Evolutionary conservation across 2,888 invertebrate genomes (phyloP).

Genomic region (Drosophila suboccidentalis): DNA sequence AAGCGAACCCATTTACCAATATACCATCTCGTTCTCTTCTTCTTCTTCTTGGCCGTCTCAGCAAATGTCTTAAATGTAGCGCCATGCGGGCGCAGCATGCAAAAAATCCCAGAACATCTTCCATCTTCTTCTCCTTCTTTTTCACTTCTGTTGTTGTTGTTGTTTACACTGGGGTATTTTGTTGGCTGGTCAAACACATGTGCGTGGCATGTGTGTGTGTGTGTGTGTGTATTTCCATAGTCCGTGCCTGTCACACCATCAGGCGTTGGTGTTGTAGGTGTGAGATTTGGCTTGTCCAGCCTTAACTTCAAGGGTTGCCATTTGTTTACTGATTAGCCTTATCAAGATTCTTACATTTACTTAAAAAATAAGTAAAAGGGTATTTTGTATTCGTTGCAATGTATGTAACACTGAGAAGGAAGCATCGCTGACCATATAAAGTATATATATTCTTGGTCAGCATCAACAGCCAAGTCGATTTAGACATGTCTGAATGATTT

Average conservation of each 20-base stretch:
- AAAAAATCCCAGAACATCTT: conserved; percentile 32
- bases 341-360: neutral
- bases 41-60: conserved; percentile 4
- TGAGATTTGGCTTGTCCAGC: conserved; percentile 27
- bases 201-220: conserved; percentile 61
- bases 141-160: neutral
- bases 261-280: conserved; percentile 58
- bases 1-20: conserved; percentile 20
- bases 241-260: conserved; percentile 25
- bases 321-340: conserved; percentile 9
- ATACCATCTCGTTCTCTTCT: neutral
- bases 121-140: conserved; percentile 13
- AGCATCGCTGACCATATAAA: too few species aligned
- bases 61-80: conserved; percentile 52
- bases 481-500: too few species aligned
- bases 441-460: too few species aligned
- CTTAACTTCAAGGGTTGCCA: neutral
- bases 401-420: too few species aligned
- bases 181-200: conserved; percentile 56
- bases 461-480: too few species aligned
- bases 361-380: too few species aligned
- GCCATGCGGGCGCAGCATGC: conserved; percentile 77
- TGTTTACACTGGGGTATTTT: conserved; percentile 52
- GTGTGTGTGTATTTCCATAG: conserved; percentile 43
- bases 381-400: too few species aligned